phyloP scores from a whole-genome alignment of 1,140 invertebrate genomes.

The Drosophila ogumai region DNA sequence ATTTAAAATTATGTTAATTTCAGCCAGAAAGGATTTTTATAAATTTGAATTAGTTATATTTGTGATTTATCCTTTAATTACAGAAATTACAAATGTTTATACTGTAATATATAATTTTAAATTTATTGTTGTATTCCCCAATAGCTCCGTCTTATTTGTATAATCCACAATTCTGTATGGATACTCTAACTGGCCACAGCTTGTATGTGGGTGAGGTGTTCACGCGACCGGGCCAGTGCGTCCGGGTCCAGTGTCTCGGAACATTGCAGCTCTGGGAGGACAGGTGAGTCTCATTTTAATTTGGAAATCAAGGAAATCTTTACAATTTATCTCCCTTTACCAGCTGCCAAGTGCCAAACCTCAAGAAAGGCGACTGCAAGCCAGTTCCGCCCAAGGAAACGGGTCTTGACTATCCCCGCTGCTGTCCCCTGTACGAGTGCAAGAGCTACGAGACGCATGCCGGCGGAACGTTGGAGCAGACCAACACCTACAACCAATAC shows the following conservation, averaged over 20 bases:
- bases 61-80: background rate
- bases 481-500: slow-evolving; percentile 64
- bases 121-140: background rate
- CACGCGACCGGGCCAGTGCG: slow-evolving; percentile 64
- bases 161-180: slow-evolving; percentile 52
- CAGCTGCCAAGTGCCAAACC: slow-evolving; percentile 66
- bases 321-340: background rate
- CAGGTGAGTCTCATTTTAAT: slow-evolving; percentile 43
- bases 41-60: background rate
- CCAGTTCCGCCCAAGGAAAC: slow-evolving; percentile 35
- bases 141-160: slow-evolving; percentile 20
- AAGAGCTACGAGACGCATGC: slow-evolving; percentile 46
- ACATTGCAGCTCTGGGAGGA: slow-evolving; percentile 75
- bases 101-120: too few relatives aligned
- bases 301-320: background rate
- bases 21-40: background rate
- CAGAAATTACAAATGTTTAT: too few relatives aligned
- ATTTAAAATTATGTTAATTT: background rate
- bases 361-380: slow-evolving; percentile 53
- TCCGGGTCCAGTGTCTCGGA: slow-evolving; percentile 76
- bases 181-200: slow-evolving; percentile 62
- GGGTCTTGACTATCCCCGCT: slow-evolving; percentile 67
- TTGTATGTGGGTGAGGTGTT: slow-evolving; percentile 72
- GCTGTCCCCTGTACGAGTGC: slow-evolving; percentile 75
- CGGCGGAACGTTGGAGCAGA: slow-evolving; percentile 53